Percentiles rank a stretch among this genome's conserved stretches.
Evolutionary conservation across 1,140 invertebrate species (phyloP).

Genomic region (Penaeus vannamei): DNA sequence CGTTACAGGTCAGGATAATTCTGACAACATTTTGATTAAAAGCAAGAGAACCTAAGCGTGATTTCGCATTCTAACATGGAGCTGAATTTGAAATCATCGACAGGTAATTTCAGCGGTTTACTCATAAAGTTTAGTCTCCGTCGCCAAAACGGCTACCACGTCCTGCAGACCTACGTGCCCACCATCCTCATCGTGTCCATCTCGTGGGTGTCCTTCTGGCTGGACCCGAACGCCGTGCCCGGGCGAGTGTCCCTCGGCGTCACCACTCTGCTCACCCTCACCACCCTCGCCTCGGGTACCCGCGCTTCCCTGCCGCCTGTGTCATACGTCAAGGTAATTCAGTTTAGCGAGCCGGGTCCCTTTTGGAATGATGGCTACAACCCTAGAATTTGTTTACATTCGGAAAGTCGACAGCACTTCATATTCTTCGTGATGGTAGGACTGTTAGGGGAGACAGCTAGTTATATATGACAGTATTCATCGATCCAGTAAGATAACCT

Average conservation of each 20-base stretch:
- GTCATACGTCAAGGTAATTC: conserved; percentile 70
- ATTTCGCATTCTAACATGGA: background rate
- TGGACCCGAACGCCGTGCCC: conserved; percentile 88
- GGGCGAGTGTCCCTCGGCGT: conserved; percentile 74
- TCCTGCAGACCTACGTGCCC: conserved; percentile 92
- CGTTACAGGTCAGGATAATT: conserved; percentile 50
- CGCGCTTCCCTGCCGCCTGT: conserved; percentile 70
- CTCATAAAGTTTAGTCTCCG: conserved; percentile 84
- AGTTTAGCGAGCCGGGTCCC: background rate
- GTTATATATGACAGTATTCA: background rate
- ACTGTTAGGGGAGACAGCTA: too few relatives aligned
- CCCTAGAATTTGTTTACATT: too few relatives aligned
- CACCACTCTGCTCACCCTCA: conserved; percentile 71
- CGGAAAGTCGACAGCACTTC: too few relatives aligned
- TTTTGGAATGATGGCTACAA: background rate
- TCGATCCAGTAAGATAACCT: background rate
- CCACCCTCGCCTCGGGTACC: conserved; percentile 70
- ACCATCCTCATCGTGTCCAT: conserved; percentile 90
- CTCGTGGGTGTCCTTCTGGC: conserved; percentile 93
- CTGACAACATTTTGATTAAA: background rate
- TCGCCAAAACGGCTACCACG: conserved; percentile 87
- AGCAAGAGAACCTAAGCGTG: background rate
- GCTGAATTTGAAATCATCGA: background rate
- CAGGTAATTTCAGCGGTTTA: conserved; percentile 85
- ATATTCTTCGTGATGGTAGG: too few relatives aligned